Evolutionary conservation across 2,797 vertebrate genomes (phyloP).

Genomic region (Crocidura indochinensis): DNA sequence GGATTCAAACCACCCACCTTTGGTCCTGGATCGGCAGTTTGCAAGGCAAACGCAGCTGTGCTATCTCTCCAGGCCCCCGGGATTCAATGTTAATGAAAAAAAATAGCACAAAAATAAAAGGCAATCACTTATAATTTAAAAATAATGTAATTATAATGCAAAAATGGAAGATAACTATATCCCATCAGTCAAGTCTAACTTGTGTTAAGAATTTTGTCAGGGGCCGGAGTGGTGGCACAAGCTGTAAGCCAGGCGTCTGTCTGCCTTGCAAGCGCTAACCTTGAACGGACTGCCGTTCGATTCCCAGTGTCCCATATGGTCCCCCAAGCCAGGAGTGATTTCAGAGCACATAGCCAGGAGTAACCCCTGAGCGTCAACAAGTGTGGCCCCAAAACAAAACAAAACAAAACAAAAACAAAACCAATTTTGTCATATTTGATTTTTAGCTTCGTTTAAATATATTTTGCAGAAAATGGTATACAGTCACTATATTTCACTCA

Average conservation of each 20-base stretch:
- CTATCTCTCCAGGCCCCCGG: background rate
- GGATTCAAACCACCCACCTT: no score
- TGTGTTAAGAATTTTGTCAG: background rate
- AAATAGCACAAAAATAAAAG: conserved; percentile 28
- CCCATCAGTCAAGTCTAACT: background rate
- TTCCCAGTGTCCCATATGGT: no score
- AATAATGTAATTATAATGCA: conserved; percentile 29
- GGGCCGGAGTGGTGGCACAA: no score
- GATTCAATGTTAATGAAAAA: background rate
- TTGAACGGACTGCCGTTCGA: no score
- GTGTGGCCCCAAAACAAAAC: no score
- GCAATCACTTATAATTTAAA: conserved; percentile 16
- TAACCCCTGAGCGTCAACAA: no score
- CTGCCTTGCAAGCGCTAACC: no score
- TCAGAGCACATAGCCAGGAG: no score
- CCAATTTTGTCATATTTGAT: conserved; percentile 15
- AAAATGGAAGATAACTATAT: conserved; percentile 28
- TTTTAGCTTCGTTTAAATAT: background rate
- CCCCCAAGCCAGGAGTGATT: no score
- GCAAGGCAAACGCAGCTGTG: background rate
- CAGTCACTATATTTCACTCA: conserved; percentile 40
- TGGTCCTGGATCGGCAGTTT: no score
- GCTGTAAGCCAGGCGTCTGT: no score
- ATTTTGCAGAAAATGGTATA: background rate
- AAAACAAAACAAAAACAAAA: no score